Evolutionary conservation across 2,888 invertebrate genomes (phyloP).

Genomic region (Acrobasis suavella): DNA sequence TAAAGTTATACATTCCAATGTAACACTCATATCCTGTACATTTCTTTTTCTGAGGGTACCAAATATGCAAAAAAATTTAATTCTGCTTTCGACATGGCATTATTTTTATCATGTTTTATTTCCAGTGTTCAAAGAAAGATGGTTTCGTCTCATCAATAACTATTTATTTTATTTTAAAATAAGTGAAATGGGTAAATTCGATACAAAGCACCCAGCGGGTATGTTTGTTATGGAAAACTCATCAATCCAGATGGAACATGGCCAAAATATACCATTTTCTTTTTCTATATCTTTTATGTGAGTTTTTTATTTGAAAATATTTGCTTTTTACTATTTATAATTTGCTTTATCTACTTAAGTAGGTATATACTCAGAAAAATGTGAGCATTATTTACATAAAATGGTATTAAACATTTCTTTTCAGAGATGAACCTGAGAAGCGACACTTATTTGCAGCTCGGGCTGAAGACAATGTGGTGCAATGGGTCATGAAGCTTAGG

Average conservation of each 20-base stretch:
- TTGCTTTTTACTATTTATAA: not conserved
- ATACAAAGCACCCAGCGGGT: constrained; percentile 85
- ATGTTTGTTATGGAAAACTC: constrained; percentile 89
- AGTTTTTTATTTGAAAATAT: constrained; percentile 41
- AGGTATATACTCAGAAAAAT: not conserved
- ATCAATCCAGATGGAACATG: constrained; percentile 85
- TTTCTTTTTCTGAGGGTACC: too few species aligned
- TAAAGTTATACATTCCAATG: too few species aligned
- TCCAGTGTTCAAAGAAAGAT: constrained; percentile 88
- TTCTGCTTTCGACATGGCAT: constrained; percentile 26
- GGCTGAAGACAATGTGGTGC: constrained; percentile 86
- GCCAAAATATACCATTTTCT: constrained; percentile 86
- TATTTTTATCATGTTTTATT: constrained; percentile 24
- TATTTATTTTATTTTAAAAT: constrained; percentile 90
- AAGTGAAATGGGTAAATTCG: constrained; percentile 85
- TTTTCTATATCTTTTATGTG: constrained; percentile 87
- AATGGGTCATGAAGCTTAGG: constrained; percentile 86
- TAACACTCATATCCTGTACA: too few species aligned
- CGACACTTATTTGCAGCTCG: constrained; percentile 87
- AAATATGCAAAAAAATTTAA: too few species aligned
- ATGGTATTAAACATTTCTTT: constrained; percentile 25
- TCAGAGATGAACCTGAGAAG: constrained; percentile 84
- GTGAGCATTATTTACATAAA: not conserved
- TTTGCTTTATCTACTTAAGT: constrained; percentile 11
- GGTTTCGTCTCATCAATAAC: constrained; percentile 89